phyloP scores from a whole-genome alignment of 2,113 vertebrate genomes.

The Hemicordylus capensis region DNA sequence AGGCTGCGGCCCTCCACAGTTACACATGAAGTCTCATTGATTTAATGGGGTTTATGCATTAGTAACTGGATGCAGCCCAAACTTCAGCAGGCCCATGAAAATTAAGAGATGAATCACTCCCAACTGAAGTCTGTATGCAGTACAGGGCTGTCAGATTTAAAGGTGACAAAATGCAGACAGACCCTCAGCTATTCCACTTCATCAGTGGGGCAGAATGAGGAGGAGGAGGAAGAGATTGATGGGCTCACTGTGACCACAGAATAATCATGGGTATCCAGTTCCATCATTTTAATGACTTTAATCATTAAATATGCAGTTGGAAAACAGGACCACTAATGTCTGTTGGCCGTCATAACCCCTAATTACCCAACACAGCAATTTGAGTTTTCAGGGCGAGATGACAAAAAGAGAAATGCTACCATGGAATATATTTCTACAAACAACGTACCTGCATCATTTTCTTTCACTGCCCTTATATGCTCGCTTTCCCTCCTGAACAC shows the following conservation, averaged over 20 bases:
- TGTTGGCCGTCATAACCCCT: background rate
- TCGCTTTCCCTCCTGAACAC: no score
- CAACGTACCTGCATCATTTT: background rate
- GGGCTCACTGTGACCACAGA: background rate
- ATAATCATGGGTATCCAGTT: slow-evolving; percentile 8
- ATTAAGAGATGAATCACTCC: background rate
- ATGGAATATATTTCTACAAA: background rate
- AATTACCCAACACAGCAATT: background rate
- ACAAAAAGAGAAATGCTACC: background rate
- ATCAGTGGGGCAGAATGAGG: background rate
- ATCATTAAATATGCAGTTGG: slow-evolving; percentile 4
- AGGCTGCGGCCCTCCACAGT: background rate
- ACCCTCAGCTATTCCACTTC: background rate
- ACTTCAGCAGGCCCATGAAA: background rate
- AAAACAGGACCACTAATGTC: background rate
- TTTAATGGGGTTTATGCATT: background rate
- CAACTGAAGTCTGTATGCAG: background rate
- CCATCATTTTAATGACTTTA: background rate
- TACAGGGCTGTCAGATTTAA: background rate
- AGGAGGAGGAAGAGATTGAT: background rate
- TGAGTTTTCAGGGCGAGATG: background rate
- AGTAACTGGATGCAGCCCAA: background rate
- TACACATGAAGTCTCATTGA: background rate
- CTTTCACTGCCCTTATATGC: no score
- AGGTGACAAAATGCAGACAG: background rate